Percentiles rank a stretch among this genome's conserved stretches.
Evolutionary conservation across 2,113 vertebrate genomes (phyloP).

Genomic region (Tragelaphus strepsiceros): DNA sequence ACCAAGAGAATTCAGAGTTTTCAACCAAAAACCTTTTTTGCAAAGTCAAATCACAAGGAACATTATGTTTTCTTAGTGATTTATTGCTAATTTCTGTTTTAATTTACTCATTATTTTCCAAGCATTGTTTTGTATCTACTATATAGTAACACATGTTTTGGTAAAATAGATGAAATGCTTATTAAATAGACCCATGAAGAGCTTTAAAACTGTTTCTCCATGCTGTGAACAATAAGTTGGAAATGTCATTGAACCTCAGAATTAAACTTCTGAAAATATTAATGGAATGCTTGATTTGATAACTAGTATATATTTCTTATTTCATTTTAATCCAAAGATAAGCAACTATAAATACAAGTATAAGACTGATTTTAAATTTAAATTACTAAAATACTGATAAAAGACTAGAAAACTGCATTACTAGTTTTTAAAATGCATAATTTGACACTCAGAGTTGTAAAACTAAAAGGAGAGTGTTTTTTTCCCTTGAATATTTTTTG

Average conservation of each 20-base stretch:
- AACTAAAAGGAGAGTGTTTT: background rate
- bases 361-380: background rate
- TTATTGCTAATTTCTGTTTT: slow-evolving; percentile 68
- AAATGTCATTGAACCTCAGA: slow-evolving; percentile 39
- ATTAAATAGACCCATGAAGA: slow-evolving; percentile 55
- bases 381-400: background rate
- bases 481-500: slow-evolving; percentile 72
- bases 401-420: background rate
- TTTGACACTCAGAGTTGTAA: background rate
- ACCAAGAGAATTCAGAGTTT: background rate
- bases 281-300: background rate
- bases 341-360: background rate
- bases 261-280: slow-evolving; percentile 35
- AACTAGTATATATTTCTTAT: background rate
- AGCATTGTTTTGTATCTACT: slow-evolving; percentile 65
- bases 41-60: slow-evolving; percentile 66
- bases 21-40: background rate
- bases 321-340: slow-evolving; percentile 9
- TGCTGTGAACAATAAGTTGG: slow-evolving; percentile 50
- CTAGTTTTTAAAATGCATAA: background rate
- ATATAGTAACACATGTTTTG: slow-evolving; percentile 60
- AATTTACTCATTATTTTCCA: slow-evolving; percentile 71
- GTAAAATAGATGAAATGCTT: slow-evolving; percentile 65
- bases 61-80: slow-evolving; percentile 43
- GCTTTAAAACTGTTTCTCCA: slow-evolving; percentile 58